phyloP scores from a whole-genome alignment of 2,888 invertebrate species.

The Seira ritae region DNA sequence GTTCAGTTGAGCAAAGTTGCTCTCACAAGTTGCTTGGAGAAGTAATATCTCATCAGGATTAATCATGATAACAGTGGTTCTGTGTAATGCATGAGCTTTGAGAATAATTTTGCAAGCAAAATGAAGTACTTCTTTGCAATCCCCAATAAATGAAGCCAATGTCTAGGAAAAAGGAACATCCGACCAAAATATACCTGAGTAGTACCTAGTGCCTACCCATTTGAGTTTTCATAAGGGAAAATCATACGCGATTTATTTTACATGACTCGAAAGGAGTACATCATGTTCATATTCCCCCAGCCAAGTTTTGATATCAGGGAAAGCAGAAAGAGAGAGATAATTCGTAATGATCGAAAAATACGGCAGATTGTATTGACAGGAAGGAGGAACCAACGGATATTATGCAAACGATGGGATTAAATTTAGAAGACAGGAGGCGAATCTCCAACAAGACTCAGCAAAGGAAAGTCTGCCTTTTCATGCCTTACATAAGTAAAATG shows the following conservation, averaged over 20 bases:
- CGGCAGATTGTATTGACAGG: constrained; percentile 41
- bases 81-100: too few relatives aligned
- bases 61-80: neutral
- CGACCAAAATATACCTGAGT: too few relatives aligned
- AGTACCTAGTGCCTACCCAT: too few relatives aligned
- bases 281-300: neutral
- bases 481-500: too few relatives aligned
- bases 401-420: constrained; percentile 8
- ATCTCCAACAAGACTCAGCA: too few relatives aligned
- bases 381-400: constrained; percentile 21
- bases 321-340: neutral
- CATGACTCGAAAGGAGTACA: neutral
- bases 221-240: too few relatives aligned
- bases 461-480: too few relatives aligned
- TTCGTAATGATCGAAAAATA: neutral
- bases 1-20: neutral
- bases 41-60: neutral
- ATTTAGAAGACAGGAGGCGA: constrained; percentile 5
- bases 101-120: too few relatives aligned
- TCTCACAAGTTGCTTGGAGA: neutral
- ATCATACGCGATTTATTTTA: too few relatives aligned
- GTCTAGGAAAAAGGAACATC: too few relatives aligned
- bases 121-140: too few relatives aligned
- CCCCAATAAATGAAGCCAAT: too few relatives aligned
- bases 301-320: neutral